Percentiles rank a stretch among this genome's conserved stretches.
phyloP scores from a whole-genome alignment of 2,888 invertebrate species.

The Scaptomyza parva region DNA sequence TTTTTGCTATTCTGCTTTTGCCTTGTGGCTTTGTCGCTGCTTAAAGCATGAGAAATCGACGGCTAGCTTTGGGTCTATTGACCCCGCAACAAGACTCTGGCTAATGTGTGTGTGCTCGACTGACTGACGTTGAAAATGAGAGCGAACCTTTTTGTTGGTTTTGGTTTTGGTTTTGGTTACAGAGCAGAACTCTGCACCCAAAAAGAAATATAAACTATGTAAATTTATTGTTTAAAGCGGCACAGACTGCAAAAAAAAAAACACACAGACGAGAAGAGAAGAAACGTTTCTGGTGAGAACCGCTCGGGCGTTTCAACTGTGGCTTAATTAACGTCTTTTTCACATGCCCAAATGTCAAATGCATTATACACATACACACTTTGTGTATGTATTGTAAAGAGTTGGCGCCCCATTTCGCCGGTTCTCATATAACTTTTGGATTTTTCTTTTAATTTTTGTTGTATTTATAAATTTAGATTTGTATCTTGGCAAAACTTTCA shows the following conservation, averaged over 20 bases:
- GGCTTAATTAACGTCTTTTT: constrained; percentile 49
- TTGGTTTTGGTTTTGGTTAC: constrained; percentile 3
- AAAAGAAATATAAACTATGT: constrained; percentile 10
- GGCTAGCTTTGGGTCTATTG: constrained; percentile 64
- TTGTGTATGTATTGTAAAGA: constrained; percentile 8
- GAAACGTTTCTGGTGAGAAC: constrained; percentile 27
- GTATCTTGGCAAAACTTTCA: constrained; percentile 56
- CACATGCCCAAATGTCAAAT: constrained; percentile 48
- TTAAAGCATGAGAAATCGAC: constrained; percentile 52
- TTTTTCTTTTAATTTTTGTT: background rate
- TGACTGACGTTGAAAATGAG: constrained; percentile 60
- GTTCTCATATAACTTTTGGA: constrained; percentile 34
- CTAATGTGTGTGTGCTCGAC: constrained; percentile 26
- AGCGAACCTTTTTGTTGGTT: constrained; percentile 46
- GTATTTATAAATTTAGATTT: constrained; percentile 19
- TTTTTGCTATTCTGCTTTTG: constrained; percentile 40
- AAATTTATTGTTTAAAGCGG: constrained; percentile 33
- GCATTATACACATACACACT: constrained; percentile 2
- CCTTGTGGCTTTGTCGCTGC: constrained; percentile 17
- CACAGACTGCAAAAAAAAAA: constrained; percentile 26
- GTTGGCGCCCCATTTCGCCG: constrained; percentile 22
- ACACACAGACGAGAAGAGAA: too few species aligned
- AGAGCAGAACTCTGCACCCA: background rate
- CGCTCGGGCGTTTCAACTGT: constrained; percentile 14
- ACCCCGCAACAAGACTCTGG: constrained; percentile 43